Base-by-base conservation (phyloP, 2,797 vertebrate species). In the Acrocephalus scirpaceus region DNA sequence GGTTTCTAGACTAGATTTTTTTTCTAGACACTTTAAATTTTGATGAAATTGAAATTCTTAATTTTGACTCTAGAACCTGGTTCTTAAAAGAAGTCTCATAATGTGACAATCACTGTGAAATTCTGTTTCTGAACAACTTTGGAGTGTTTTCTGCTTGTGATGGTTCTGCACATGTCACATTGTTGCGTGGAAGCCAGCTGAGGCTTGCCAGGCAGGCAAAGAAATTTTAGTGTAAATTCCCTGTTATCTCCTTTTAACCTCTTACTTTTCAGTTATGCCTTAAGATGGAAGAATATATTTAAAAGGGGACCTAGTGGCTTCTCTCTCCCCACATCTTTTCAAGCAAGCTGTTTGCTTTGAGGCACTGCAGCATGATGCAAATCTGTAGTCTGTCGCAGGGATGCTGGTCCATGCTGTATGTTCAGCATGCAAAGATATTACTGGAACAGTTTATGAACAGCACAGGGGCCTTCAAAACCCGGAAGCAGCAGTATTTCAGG, bases 311-410 rank as follows among this genome's bases (percentile, higher is more conserved):
- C 42, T 85, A 51, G 82, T 34, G 60, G 17, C 54, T 93, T 91
- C 40, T 85, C 16, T 92, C 38, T 77, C 54, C 34, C 29, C 23
- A 22, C 36, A 69, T 72, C 71, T 85, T 88, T 91, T 83, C 70
- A 71, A 76, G 81, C 45, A 91, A 88, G 71, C 45, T 77, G 17
- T 90, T 91, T 87, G 45, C 51, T 95, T 76, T 91, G 61, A 82
- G 64, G 42, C 34, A 27, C 53, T 56, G 38, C 61, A 58, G 11
- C 26, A 22, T 48, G 65, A 65, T 56, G 66, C 50, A 89, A 54
- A 47, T 60, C 34, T 85, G 34, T 44, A 91, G 61, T 71, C 57
- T 65, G n/a, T 73, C 11, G 7, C 53, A 76, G 57, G 54, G 62
- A 66, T 88, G 32, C 58, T 81, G 65, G 61, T 65, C 45, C 51